These are phyloP conservation scores for Heliconius hermathena DNA, from an alignment of 1,140 invertebrate genomes.

Conservation along the genomic window DNA sequence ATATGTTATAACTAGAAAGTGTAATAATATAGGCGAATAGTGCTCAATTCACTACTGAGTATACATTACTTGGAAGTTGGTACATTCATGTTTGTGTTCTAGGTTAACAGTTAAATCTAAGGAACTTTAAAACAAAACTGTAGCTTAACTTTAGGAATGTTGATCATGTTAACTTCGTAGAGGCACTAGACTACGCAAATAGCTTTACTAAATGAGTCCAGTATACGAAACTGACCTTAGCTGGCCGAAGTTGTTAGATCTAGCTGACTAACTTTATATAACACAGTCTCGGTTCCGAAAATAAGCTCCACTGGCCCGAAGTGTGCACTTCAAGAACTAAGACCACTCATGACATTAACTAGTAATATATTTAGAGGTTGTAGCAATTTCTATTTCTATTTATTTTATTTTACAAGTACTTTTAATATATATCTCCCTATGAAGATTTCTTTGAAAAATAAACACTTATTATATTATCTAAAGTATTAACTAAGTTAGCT, in stretches of 20 bases:
- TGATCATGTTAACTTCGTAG: neutral
- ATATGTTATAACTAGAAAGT: neutral
- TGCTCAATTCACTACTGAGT: neutral
- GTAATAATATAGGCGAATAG: neutral
- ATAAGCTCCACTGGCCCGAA: neutral
- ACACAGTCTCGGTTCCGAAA: neutral
- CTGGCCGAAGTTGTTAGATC: neutral
- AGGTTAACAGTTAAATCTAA: neutral
- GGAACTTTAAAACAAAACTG: neutral
- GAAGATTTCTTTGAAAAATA: neutral
- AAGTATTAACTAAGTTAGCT: neutral
- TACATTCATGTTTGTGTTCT: neutral
- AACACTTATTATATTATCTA: neutral
- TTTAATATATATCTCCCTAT: neutral
- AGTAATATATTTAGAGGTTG: neutral
- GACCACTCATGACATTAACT: neutral
- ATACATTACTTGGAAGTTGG: neutral
- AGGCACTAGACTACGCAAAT: neutral
- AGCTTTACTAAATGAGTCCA: neutral
- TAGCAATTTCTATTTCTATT: neutral
- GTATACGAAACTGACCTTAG: constrained; percentile 3
- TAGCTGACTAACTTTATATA: neutral
- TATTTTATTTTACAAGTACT: neutral
- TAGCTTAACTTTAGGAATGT: neutral
- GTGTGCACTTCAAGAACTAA: neutral